Conservation (phyloP, 2,113 vertebrate species). For the Orthonyx spaldingii region DNA sequence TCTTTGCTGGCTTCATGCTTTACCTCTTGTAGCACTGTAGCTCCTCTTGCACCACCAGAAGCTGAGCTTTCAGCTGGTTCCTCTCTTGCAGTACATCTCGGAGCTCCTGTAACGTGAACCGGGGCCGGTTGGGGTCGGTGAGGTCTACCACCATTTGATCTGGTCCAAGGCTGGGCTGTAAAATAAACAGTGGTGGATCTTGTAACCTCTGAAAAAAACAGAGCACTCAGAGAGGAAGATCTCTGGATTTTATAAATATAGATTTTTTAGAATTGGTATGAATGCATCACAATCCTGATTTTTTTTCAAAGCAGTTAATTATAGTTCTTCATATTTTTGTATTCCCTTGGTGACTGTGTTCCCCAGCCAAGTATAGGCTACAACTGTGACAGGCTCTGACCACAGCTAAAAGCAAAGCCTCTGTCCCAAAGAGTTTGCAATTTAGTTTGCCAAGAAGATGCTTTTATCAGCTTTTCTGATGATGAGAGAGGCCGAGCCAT, state of each 20-base stretch:
- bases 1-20: not conserved
- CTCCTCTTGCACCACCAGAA: conserved; percentile 89
- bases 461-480: not conserved
- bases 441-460: not conserved
- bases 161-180: conserved; percentile 76
- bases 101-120: conserved; percentile 94
- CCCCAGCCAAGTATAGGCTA: not conserved
- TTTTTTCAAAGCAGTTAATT: not conserved
- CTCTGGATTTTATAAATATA: not conserved
- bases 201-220: not conserved
- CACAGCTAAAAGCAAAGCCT: not conserved
- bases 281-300: not conserved
- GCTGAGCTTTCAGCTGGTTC: conserved; percentile 91
- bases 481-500: not conserved
- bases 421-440: not conserved
- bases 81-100: conserved; percentile 92
- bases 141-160: conserved; percentile 89
- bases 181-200: not conserved
- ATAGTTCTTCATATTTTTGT: not conserved
- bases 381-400: not conserved
- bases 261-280: not conserved
- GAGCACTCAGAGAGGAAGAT: not conserved
- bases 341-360: not conserved
- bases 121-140: conserved; percentile 87
- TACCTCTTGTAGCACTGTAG: conserved; percentile 91